Evolutionary conservation across 37 sponge, comb jelly and placozoan genomes (phyloP).

Genomic region (Spongilla lacustris): DNA sequence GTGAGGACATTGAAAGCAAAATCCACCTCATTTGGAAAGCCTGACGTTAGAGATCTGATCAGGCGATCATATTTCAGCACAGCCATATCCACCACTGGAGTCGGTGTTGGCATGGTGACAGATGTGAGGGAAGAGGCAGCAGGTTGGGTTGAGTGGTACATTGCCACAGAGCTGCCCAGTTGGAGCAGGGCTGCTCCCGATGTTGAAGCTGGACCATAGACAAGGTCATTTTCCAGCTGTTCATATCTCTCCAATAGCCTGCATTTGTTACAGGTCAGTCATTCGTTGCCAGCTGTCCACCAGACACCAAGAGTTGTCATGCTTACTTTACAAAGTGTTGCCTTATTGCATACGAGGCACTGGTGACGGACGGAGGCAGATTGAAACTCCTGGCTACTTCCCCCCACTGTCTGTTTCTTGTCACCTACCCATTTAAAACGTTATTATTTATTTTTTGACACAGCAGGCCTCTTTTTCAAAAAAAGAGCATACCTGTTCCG

Average conservation of each 20-base stretch:
- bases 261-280: background rate
- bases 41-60: constrained; percentile 59
- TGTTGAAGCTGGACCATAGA: no score
- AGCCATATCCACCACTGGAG: background rate
- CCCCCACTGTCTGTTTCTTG: constrained; percentile 44
- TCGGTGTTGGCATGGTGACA: background rate
- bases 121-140: background rate
- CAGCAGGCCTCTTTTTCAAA: background rate
- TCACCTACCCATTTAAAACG: constrained; percentile 15
- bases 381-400: constrained; percentile 70
- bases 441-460: background rate
- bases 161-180: background rate
- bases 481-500: constrained; percentile 24
- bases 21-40: constrained; percentile 89
- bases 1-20: constrained; percentile 71
- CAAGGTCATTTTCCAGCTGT: constrained; percentile 20
- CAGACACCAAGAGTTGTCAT: background rate
- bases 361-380: constrained; percentile 54
- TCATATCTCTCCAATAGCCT: constrained; percentile 67
- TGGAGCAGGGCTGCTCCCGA: background rate
- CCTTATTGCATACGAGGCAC: constrained; percentile 63
- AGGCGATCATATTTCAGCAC: constrained; percentile 32
- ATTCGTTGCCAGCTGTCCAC: background rate
- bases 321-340: constrained; percentile 61
- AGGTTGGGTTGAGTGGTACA: background rate